phyloP scores from a whole-genome alignment of 2,797 vertebrate species.

The Cyprinodon diabolis region DNA sequence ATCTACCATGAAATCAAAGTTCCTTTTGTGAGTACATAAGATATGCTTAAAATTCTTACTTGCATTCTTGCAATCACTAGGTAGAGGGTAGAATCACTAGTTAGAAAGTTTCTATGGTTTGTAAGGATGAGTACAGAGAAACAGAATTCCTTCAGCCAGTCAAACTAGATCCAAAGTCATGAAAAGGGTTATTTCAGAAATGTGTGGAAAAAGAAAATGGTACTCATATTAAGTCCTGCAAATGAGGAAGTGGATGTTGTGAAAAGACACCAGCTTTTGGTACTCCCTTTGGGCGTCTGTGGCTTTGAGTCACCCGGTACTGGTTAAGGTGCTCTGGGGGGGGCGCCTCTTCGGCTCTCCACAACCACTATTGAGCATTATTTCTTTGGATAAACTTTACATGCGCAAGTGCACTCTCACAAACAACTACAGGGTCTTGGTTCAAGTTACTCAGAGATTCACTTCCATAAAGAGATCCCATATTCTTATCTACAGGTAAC shows the following conservation, averaged over 20 bases:
- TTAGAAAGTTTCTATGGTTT: slow-evolving; percentile 65
- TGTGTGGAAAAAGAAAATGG: slow-evolving; percentile 60
- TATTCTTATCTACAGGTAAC: too few species aligned
- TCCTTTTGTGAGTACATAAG: slow-evolving; percentile 37
- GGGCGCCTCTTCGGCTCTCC: too few species aligned
- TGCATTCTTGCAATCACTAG: slow-evolving; percentile 23
- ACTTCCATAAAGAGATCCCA: too few species aligned
- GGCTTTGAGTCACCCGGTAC: too few species aligned
- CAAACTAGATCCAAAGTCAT: slow-evolving; percentile 69
- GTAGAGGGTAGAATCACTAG: slow-evolving; percentile 45
- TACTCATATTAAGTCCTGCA: slow-evolving; percentile 6
- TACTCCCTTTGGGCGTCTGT: too few species aligned
- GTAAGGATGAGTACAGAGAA: slow-evolving; percentile 42
- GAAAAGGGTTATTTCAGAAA: slow-evolving; percentile 63
- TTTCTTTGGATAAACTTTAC: too few species aligned
- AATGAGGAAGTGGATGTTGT: neutral
- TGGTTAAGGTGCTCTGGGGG: too few species aligned
- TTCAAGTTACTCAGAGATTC: too few species aligned
- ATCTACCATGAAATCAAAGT: slow-evolving; percentile 39
- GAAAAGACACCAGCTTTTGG: too few species aligned
- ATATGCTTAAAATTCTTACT: slow-evolving; percentile 42
- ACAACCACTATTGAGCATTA: too few species aligned
- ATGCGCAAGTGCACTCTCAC: too few species aligned
- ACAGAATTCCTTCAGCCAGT: slow-evolving; percentile 55
- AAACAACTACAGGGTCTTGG: too few species aligned